phyloP scores from a whole-genome alignment of 64 coral and sea anemone species.

The Stichodactyla mertensii region DNA sequence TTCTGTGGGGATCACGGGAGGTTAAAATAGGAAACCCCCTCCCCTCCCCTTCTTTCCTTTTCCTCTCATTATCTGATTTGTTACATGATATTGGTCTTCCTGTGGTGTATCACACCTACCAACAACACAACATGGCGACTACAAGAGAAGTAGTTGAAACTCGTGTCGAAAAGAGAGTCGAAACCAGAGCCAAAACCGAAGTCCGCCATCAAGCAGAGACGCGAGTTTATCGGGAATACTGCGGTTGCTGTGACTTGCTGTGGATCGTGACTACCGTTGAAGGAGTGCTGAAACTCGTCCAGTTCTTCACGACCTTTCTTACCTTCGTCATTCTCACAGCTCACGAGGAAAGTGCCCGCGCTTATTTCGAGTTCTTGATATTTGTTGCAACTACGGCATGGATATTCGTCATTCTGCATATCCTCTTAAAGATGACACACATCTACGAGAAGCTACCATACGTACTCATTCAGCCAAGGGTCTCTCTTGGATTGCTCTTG shows the following conservation, averaged over 20 bases:
- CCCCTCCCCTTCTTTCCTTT: background rate
- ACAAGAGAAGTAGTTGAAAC: slow-evolving; percentile 11
- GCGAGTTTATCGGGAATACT: slow-evolving; percentile 1
- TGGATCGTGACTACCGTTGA: slow-evolving; percentile 73
- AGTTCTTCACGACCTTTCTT: slow-evolving; percentile 70
- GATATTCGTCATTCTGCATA: slow-evolving; percentile 70
- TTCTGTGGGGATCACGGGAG: no score
- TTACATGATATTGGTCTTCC: background rate
- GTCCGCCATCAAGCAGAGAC: slow-evolving; percentile 3
- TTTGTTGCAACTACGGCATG: slow-evolving; percentile 65
- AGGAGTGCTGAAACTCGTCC: slow-evolving; percentile 65
- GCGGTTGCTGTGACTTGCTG: slow-evolving; percentile 52
- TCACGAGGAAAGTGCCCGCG: slow-evolving; percentile 22
- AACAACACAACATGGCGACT: slow-evolving; percentile 5
- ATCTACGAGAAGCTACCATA: slow-evolving; percentile 72
- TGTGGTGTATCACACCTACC: background rate
- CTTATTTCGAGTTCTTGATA: slow-evolving; percentile 64
- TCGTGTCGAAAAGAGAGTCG: background rate
- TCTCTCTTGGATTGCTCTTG: background rate
- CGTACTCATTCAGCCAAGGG: slow-evolving; percentile 42
- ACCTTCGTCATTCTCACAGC: slow-evolving; percentile 55
- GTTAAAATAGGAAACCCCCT: background rate
- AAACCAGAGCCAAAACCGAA: slow-evolving; percentile 5
- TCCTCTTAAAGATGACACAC: slow-evolving; percentile 51
- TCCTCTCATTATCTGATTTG: background rate